Conservation (phyloP, 2,113 vertebrate genomes). For the Thamnaconus septentrionalis region DNA sequence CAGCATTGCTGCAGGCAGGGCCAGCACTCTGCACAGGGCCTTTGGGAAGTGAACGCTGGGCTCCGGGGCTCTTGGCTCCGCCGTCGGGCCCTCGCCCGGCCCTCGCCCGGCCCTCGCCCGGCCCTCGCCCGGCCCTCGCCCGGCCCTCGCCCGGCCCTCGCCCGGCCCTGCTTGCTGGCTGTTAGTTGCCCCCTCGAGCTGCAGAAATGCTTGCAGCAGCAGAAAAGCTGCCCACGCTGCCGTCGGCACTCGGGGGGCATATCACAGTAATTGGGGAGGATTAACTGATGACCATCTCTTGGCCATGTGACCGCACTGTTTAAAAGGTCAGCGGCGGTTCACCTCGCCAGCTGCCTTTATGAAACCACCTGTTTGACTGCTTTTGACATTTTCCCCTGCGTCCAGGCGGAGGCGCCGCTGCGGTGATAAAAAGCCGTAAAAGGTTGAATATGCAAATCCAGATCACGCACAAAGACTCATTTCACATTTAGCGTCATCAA, state of each 20-base stretch:
- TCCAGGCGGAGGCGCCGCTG: slow-evolving; percentile 9
- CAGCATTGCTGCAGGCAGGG: slow-evolving; percentile 62
- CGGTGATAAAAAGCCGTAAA: slow-evolving; percentile 7
- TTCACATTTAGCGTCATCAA: slow-evolving; percentile 44
- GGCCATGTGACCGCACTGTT: slow-evolving; percentile 71
- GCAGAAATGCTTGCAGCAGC: slow-evolving; percentile 64
- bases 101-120: slow-evolving; percentile 14
- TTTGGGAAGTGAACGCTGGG: slow-evolving; percentile 48
- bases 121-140: too few species aligned
- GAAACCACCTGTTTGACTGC: slow-evolving; percentile 57
- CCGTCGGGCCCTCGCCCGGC: slow-evolving; percentile 4
- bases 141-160: not conserved
- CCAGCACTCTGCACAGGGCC: slow-evolving; percentile 52
- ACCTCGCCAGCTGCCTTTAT: slow-evolving; percentile 77
- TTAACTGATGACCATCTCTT: slow-evolving; percentile 79
- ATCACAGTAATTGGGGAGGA: slow-evolving; percentile 72
- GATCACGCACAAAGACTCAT: slow-evolving; percentile 17
- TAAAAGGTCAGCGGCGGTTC: slow-evolving; percentile 81
- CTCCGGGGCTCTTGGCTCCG: slow-evolving; percentile 18
- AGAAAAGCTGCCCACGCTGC: slow-evolving; percentile 55
- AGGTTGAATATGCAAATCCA: slow-evolving; percentile 15
- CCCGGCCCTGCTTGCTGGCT: slow-evolving; percentile 40
- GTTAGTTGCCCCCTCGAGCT: not conserved
- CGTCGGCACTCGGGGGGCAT: slow-evolving; percentile 58
- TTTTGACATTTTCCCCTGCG: slow-evolving; percentile 35